Percentiles rank a stretch among this genome's conserved stretches.
Conservation (phyloP, 2,113 vertebrate genomes). For the Mixornis gularis region DNA sequence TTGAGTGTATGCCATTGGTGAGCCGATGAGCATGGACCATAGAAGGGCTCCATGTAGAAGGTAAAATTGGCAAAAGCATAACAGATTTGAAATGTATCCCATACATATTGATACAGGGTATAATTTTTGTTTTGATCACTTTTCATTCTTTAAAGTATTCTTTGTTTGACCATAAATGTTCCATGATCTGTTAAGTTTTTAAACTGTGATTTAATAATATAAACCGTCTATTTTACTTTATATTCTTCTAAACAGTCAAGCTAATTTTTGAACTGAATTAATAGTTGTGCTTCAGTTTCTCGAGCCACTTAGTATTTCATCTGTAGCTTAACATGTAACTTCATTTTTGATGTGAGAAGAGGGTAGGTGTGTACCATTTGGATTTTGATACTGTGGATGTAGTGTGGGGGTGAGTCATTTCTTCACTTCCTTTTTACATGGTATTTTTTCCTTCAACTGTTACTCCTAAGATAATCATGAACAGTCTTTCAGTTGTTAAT, state of each 20-base stretch:
- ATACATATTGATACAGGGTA: constrained; percentile 76
- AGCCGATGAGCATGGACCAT: constrained; percentile 96
- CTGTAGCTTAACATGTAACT: constrained; percentile 51
- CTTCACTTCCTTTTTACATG: constrained; percentile 28
- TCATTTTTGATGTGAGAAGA: constrained; percentile 54
- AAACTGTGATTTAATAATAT: constrained; percentile 66
- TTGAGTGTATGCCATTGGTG: constrained; percentile 94
- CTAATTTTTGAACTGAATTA: constrained; percentile 55
- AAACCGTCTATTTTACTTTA: constrained; percentile 56
- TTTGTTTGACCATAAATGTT: constrained; percentile 77
- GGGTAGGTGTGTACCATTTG: constrained; percentile 52
- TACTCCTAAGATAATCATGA: background rate
- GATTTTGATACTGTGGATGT: constrained; percentile 51
- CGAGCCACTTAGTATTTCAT: constrained; percentile 58
- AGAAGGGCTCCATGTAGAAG: constrained; percentile 98
- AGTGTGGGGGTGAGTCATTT: constrained; percentile 27
- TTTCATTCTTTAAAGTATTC: constrained; percentile 77
- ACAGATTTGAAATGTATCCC: constrained; percentile 81
- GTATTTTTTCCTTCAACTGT: constrained; percentile 1
- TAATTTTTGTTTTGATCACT: constrained; percentile 77
- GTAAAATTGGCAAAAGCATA: constrained; percentile 86
- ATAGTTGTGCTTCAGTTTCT: constrained; percentile 59
- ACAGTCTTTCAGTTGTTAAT: background rate
- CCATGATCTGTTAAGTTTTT: constrained; percentile 73
- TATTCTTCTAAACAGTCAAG: constrained; percentile 59